Evolutionary conservation across 2,888 invertebrate genomes (phyloP), one percentile per base, ranked within the genome.

Genomic region (Branchellion lobata): DNA sequence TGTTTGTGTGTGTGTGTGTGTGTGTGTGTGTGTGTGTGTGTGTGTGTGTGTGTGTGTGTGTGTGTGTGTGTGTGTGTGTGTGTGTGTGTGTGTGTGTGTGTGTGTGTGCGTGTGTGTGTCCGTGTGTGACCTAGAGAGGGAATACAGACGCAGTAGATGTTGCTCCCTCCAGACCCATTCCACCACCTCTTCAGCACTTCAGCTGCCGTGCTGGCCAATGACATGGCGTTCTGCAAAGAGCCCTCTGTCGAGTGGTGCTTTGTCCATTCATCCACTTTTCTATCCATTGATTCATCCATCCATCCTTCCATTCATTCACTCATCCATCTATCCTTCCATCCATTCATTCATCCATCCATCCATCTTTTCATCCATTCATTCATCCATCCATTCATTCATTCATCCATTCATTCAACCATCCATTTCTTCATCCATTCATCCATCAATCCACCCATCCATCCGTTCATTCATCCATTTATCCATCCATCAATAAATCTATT

Each of bases 101-200:
- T 47, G 51, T 53, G 40, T 74, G 27, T 73, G 36, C 73, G 11
- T 74, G 51, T 31, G 99, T 99, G 61, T 57, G 61, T 11, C 11
- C 21, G 61, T 18, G 61, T 57, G 61, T 40, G 14, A 40, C 40
- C 40, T 8, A 14, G 14, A 40, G 40, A 40, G 14, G 57, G 53
- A 24, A 77, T 34, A n/a, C 77, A 77, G 2, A 53, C 77, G 5
- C 34, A 77, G 29, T 77, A 65, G 0, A 77, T 65, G 5, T 36
- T 33, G 11, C 21, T 65, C 3, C 24, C 36, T 27, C 65, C 77
- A 0, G 77, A 51, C 3, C 77, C 77, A 34, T 65, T 61, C n/a
- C 34, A 61, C 77, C 77, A 77, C 57, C 57, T 47, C 40, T 77
- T 77, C 27, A 77, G 24, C 24, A 77, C 29, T 21, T 77, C 1